A percentile compares a stretch with the other conserved stretches of the same genome.
Evolutionary conservation across 2,888 invertebrate species (phyloP).

Genomic region (Aromia moschata): DNA sequence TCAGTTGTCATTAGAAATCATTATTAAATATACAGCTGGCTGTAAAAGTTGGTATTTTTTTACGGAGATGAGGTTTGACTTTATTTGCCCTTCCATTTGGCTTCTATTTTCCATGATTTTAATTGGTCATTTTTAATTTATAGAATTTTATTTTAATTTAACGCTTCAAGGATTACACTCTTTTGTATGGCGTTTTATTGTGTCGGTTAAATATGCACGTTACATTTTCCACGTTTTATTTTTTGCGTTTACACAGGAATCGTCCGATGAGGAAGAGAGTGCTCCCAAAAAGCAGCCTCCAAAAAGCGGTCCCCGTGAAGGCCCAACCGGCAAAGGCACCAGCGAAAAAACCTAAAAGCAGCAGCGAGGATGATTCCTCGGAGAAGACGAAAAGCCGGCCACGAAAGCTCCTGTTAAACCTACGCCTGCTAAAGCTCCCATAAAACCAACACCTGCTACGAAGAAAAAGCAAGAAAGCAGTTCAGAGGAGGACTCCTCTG

Average conservation of each 20-base stretch:
- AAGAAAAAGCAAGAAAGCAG: constrained; percentile 28
- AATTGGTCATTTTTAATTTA: no score
- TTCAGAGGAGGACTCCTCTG: constrained; percentile 33
- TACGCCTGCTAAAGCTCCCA: constrained; percentile 1
- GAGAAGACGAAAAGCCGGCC: constrained; percentile 37
- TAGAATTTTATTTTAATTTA: no score
- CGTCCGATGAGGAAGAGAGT: constrained; percentile 21
- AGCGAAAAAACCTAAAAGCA: constrained; percentile 41
- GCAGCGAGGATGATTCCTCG: constrained; percentile 35
- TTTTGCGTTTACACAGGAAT: constrained; percentile 3
- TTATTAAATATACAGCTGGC: no score
- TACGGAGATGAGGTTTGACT: no score
- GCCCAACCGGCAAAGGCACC: constrained; percentile 35
- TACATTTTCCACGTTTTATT: no score
- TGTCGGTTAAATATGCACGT: no score
- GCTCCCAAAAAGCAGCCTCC: constrained; percentile 21
- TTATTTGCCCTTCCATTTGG: no score
- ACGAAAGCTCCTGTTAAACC: constrained; percentile 18
- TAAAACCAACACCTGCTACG: background rate
- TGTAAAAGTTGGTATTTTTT: no score
- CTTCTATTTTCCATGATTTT: no score
- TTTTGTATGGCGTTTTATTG: no score
- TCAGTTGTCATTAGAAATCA: no score
- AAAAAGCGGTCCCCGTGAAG: constrained; percentile 29
- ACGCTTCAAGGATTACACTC: no score